Evolutionary conservation across 2,113 vertebrate genomes (phyloP), one percentile per base, ranked within the genome.

Genomic region (Acanthisitta chloris): DNA sequence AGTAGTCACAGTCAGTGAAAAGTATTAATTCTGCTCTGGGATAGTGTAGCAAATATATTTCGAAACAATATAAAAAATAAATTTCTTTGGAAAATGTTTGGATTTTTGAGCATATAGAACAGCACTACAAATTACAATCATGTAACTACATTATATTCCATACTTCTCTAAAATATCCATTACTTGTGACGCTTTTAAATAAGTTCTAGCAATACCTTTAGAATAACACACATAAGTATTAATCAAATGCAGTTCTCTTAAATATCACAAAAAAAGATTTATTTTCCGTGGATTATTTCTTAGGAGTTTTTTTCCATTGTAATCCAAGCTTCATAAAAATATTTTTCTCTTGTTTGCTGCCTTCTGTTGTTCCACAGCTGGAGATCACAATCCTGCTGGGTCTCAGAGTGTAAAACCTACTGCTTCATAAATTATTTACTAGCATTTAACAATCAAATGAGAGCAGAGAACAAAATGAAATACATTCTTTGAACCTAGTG

Each of bases 91-190:
- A 79, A 80, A 31, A 31, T 29, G 0, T 1, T n/a, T 85, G 2
- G 2, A 17, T 49, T 13, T 72, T 69, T 72, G 4, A 55, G 3
- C 1, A 5, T 3, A 1, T 55, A 4, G 6, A 51, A 16, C 21
- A 72, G 3, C 16, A 38, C 8, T 85, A 33, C 10, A 76, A 59
- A n/a, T 34, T 71, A 16, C 3, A 17, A 25, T 11, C 3, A 25
- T 8, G 4, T 46, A 82, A 42, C 2, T 54, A 24, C 4, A 1
- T 62, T 49, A 19, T 4, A 51, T 16, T 55, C 12, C 4, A 7
- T 34, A 24, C 1, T 83, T 72, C 6, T 48, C 28, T 57, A 34
- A 86, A 79, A 54, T 42, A 67, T 16, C 4, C 9, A 3, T 66
- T 69, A n/a, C 5, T 45, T 65, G 51, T 29, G 59, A 66, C 57